These are phyloP conservation scores for Drosophila pandora DNA, from an alignment of 1,140 invertebrate species.

Conservation along the genomic window DNA sequence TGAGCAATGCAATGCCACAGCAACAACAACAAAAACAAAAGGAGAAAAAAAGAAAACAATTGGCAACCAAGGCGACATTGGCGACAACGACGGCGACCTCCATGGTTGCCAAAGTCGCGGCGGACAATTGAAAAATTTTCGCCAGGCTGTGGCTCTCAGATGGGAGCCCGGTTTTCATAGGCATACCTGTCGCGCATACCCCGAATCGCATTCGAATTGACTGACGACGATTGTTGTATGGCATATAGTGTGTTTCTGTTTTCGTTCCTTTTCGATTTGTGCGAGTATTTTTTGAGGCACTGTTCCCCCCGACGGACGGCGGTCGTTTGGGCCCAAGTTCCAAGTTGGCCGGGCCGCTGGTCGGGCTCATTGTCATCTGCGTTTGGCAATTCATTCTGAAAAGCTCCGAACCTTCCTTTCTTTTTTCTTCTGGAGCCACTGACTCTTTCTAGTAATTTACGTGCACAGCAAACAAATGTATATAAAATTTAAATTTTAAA, in stretches of 20 bases:
- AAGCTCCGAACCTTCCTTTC: constrained; percentile 1
- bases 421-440: not conserved
- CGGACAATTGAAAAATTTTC: constrained; percentile 81
- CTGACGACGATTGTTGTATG: constrained; percentile 65
- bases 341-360: constrained; percentile 1
- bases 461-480: constrained; percentile 10
- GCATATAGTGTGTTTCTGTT: not conserved
- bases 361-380: constrained; percentile 68
- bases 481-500: not conserved
- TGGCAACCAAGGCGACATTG: not conserved
- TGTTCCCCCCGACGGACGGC: constrained; percentile 23
- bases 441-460: constrained; percentile 44
- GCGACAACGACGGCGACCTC: constrained; percentile 55
- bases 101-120: constrained; percentile 57
- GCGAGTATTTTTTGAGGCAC: constrained; percentile 41
- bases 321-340: constrained; percentile 29
- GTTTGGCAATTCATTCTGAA: constrained; percentile 65
- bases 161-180: constrained; percentile 54
- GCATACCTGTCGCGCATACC: constrained; percentile 78
- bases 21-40: constrained; percentile 5
- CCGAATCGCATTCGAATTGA: constrained; percentile 79
- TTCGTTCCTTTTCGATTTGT: constrained; percentile 33
- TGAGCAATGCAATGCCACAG: constrained; percentile 53
- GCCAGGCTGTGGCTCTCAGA: constrained; percentile 40
- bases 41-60: constrained; percentile 10